Evolutionary conservation across 1,140 invertebrate species (phyloP).

Genomic region (Hycleus cichorii): DNA sequence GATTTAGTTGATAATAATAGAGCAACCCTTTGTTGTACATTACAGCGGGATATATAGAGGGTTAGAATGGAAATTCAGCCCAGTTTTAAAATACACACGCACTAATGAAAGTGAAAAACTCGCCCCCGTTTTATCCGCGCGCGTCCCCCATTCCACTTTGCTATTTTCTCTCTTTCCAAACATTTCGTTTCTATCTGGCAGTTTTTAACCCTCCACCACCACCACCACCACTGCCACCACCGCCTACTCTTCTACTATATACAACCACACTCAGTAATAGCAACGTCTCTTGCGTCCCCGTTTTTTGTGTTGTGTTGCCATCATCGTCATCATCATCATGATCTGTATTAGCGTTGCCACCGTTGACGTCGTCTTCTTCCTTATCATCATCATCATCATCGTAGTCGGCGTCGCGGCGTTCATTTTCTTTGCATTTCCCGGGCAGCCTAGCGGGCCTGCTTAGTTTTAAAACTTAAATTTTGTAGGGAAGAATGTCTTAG

Average conservation of each 20-base stretch:
- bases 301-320: too few relatives aligned
- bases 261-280: too few relatives aligned
- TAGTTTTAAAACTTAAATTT: slow-evolving; percentile 44
- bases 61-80: slow-evolving; percentile 10
- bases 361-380: neutral
- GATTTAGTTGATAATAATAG: too few relatives aligned
- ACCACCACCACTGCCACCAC: neutral
- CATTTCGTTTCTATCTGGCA: too few relatives aligned
- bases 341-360: neutral
- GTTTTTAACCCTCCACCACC: neutral
- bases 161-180: too few relatives aligned
- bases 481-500: slow-evolving; percentile 43
- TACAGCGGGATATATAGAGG: neutral
- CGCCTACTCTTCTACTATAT: too few relatives aligned
- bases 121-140: slow-evolving; percentile 4
- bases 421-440: slow-evolving; percentile 38
- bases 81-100: slow-evolving; percentile 21
- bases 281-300: neutral
- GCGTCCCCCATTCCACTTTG: too few relatives aligned
- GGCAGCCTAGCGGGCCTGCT: slow-evolving; percentile 35
- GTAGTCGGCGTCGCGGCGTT: slow-evolving; percentile 14
- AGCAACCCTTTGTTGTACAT: too few relatives aligned
- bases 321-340: neutral
- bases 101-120: slow-evolving; percentile 38
- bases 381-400: neutral